A percentile compares a stretch with the other conserved stretches of the same genome.
Evolutionary conservation across 2,888 invertebrate species (phyloP).

Genomic region (Trichogramma evanescens): DNA sequence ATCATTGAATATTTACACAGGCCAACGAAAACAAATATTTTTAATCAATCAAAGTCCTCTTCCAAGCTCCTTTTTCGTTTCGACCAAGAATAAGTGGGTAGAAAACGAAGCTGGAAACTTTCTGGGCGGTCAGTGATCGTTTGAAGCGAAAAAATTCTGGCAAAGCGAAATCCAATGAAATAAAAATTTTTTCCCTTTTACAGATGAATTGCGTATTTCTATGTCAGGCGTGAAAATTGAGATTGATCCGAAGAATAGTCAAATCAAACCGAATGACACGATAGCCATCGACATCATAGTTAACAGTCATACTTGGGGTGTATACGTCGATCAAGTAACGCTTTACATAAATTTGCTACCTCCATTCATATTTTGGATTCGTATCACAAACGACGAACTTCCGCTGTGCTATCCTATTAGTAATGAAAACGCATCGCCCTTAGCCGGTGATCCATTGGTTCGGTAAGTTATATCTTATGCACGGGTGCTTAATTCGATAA

Average conservation of each 20-base stretch:
- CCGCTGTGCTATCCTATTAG: conserved; percentile 45
- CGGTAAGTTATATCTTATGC: too few species aligned
- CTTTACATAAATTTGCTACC: conserved; percentile 42
- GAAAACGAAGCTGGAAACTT: conserved; percentile 23
- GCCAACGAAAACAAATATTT: conserved; percentile 36
- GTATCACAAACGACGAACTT: conserved; percentile 41
- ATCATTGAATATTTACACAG: conserved; percentile 29
- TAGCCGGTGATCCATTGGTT: too few species aligned
- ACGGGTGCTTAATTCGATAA: too few species aligned
- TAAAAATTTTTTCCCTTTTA: neutral
- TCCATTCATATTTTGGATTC: conserved; percentile 39
- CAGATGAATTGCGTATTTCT: conserved; percentile 31
- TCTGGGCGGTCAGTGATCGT: conserved; percentile 17
- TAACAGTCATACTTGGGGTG: conserved; percentile 49
- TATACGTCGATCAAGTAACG: conserved; percentile 45
- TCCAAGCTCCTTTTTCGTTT: conserved; percentile 25
- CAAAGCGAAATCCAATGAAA: conserved; percentile 12
- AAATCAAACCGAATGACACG: conserved; percentile 31
- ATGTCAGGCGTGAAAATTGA: conserved; percentile 41
- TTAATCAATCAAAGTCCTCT: conserved; percentile 45
- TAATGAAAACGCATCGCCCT: conserved; percentile 26
- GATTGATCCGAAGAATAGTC: conserved; percentile 29
- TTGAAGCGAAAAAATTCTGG: neutral
- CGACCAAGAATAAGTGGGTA: conserved; percentile 34
- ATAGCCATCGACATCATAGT: conserved; percentile 40